These are phyloP conservation scores for Beaufortia kweichowensis DNA, from an alignment of 2,113 vertebrate species.

Conservation along the genomic window DNA sequence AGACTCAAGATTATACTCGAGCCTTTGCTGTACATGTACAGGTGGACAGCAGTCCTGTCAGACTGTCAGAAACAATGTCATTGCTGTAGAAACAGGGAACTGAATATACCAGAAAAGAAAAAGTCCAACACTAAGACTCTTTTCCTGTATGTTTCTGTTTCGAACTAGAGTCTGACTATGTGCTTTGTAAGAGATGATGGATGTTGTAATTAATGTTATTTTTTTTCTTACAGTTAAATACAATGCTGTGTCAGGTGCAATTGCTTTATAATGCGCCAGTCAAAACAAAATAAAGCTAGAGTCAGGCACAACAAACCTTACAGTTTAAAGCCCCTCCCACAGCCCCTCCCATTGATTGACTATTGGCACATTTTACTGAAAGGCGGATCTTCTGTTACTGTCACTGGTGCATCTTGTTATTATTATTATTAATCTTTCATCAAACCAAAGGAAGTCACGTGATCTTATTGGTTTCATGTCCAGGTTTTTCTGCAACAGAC, in stretches of 20 bases:
- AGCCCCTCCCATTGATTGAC: no score
- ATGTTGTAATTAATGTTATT: not conserved
- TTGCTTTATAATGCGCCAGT: not conserved
- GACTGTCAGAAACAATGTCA: slow-evolving; percentile 18
- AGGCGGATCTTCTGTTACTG: no score
- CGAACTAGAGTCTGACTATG: not conserved
- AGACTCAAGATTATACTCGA: no score
- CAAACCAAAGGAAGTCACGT: no score
- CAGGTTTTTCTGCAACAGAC: no score
- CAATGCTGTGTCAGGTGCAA: not conserved
- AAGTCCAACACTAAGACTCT: not conserved
- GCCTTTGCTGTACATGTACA: slow-evolving; percentile 7
- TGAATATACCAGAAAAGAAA: not conserved
- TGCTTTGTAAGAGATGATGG: slow-evolving; percentile 6
- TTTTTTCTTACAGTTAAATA: slow-evolving; percentile 8
- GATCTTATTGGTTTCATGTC: no score
- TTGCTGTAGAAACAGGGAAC: not conserved
- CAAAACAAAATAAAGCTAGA: not conserved
- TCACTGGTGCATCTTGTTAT: no score
- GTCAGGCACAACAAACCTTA: not conserved
- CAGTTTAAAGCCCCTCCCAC: no score
- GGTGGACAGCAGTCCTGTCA: slow-evolving; percentile 27
- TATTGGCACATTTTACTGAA: no score
- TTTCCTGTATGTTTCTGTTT: not conserved
- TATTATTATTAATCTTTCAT: no score